Percentiles rank a stretch among this genome's conserved stretches.
These are phyloP conservation scores for Amphiprion ocellaris DNA, from an alignment of 2,113 vertebrate species.

Conservation along the genomic window DNA sequence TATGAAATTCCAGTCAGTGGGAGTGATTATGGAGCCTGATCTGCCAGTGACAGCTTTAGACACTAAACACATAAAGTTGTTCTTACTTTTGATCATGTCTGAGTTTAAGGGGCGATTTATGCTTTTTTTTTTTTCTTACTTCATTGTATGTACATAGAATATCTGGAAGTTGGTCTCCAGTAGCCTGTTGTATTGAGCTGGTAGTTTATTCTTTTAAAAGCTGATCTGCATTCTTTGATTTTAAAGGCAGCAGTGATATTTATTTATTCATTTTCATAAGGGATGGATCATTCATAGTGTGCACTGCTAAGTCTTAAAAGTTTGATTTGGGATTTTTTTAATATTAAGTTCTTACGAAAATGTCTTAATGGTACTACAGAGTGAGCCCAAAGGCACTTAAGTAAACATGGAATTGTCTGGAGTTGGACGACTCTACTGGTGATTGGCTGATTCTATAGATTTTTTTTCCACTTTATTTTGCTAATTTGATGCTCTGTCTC, in stretches of 20 bases:
- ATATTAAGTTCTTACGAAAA: background rate
- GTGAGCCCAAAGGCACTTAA: constrained; percentile 15
- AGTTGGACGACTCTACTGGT: too few species aligned
- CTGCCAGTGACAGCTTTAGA: constrained; percentile 44
- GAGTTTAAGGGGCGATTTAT: constrained; percentile 38
- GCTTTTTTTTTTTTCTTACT: constrained; percentile 26
- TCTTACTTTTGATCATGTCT: constrained; percentile 34
- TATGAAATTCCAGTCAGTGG: background rate
- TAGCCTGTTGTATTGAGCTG: constrained; percentile 26
- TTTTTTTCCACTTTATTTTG: too few species aligned
- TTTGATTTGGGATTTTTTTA: constrained; percentile 6
- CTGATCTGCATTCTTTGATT: constrained; percentile 30
- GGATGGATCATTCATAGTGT: constrained; percentile 49
- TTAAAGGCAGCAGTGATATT: constrained; percentile 44
- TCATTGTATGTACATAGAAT: constrained; percentile 47
- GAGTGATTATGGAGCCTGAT: constrained; percentile 8
- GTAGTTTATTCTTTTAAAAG: constrained; percentile 31
- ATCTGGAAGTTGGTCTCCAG: constrained; percentile 28
- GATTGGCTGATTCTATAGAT: too few species aligned
- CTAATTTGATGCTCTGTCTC: too few species aligned
- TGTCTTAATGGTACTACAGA: constrained; percentile 42
- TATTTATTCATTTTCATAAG: constrained; percentile 54
- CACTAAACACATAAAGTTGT: constrained; percentile 48
- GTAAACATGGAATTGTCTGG: too few species aligned
- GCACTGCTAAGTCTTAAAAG: constrained; percentile 50